Evolutionary conservation across 1,140 invertebrate genomes (phyloP).

Genomic region (Zaprionus ornatus): DNA sequence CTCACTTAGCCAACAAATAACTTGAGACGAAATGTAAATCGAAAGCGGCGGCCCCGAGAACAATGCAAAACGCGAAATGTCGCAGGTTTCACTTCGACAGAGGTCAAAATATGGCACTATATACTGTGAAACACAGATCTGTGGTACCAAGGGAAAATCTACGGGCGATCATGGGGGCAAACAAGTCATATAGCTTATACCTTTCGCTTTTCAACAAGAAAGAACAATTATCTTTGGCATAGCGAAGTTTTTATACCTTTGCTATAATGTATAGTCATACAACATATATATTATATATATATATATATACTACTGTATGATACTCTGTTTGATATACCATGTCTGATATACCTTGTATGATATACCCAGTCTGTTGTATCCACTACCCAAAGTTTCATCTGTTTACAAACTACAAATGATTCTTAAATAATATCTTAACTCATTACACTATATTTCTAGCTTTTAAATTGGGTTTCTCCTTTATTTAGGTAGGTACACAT

Average conservation of each 20-base stretch:
- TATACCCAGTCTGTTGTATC: too few relatives aligned
- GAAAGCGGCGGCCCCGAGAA: slow-evolving; percentile 45
- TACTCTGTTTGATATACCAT: too few relatives aligned
- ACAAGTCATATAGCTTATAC: not conserved
- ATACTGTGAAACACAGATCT: not conserved
- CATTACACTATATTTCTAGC: too few relatives aligned
- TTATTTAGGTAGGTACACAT: not conserved
- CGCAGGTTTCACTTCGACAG: slow-evolving; percentile 29
- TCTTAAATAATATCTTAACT: too few relatives aligned
- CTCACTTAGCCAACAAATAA: slow-evolving; percentile 62
- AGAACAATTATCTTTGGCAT: too few relatives aligned
- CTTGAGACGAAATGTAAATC: slow-evolving; percentile 55
- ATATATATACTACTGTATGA: too few relatives aligned
- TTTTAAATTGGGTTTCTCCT: not conserved
- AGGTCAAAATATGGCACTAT: not conserved
- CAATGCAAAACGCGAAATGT: slow-evolving; percentile 54
- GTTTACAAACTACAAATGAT: too few relatives aligned
- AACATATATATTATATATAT: too few relatives aligned
- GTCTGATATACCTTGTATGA: too few relatives aligned
- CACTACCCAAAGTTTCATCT: too few relatives aligned
- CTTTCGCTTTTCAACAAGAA: not conserved
- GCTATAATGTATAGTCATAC: too few relatives aligned
- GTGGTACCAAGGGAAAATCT: not conserved
- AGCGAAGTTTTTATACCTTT: too few relatives aligned
- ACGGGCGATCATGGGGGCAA: not conserved